Evolutionary conservation across 2,888 invertebrate genomes (phyloP).

Genomic region (Eupithecia tripunctaria): DNA sequence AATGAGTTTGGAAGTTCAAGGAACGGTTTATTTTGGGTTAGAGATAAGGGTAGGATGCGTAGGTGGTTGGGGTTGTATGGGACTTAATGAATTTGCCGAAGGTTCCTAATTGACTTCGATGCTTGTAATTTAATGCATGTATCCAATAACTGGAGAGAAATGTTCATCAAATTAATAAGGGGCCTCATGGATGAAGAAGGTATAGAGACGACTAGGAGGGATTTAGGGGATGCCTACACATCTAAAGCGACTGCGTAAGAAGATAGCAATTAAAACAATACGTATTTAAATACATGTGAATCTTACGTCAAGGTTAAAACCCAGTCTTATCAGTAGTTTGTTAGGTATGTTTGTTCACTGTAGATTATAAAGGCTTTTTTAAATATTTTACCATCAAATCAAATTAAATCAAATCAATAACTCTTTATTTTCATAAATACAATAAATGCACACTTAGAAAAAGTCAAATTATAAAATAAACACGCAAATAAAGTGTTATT

Average conservation of each 20-base stretch:
- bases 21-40: conserved; percentile 7
- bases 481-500: no score
- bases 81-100: neutral
- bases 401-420: no score
- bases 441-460: no score
- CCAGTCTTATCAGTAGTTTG: no score
- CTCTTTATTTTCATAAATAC: no score
- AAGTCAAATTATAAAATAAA: no score
- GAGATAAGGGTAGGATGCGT: neutral
- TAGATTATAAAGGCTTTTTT: no score
- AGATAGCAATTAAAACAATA: no score
- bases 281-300: no score
- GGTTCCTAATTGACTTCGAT: neutral
- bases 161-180: neutral
- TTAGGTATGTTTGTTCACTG: no score
- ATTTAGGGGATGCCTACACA: neutral
- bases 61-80: neutral
- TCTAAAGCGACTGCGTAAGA: neutral
- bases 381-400: no score
- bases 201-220: neutral
- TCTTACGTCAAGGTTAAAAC: no score
- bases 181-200: neutral
- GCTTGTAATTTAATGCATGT: neutral
- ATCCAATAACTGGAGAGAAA: neutral
- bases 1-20: conserved; percentile 7